These are phyloP conservation scores for Phylloscopus whistleri DNA, from an alignment of 2,113 vertebrate species.

Conservation along the genomic window DNA sequence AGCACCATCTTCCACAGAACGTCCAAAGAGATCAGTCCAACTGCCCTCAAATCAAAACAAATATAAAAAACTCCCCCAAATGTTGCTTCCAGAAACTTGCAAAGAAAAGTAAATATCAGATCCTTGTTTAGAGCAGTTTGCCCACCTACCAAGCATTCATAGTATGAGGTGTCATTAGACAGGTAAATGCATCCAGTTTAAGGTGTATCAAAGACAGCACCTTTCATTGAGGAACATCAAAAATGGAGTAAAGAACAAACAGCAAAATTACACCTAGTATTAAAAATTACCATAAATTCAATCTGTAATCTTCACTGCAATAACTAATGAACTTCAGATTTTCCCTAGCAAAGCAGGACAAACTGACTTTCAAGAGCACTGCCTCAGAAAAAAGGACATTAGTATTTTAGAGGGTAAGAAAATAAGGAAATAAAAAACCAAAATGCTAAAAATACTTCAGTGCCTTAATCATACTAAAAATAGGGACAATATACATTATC, in stretches of 20 bases:
- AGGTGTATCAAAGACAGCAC: constrained; percentile 21
- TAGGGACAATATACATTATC: not conserved
- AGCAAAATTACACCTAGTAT: not conserved
- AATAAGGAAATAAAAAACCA: not conserved
- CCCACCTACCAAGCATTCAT: not conserved
- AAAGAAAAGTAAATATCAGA: not conserved
- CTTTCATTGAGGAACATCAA: constrained; percentile 6
- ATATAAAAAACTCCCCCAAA: not conserved
- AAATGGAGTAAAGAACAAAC: not conserved
- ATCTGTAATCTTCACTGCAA: not conserved
- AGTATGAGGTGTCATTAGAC: not conserved
- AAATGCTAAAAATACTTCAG: not conserved
- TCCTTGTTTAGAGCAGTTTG: not conserved
- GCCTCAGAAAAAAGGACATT: not conserved
- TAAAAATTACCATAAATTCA: constrained; percentile 10
- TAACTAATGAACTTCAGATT: not conserved
- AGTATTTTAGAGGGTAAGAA: not conserved
- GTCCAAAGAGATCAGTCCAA: not conserved
- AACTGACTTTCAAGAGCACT: not conserved
- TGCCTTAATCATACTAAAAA: not conserved
- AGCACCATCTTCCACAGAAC: not conserved
- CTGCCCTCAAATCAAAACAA: not conserved
- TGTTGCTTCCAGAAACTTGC: not conserved
- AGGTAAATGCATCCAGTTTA: not conserved
- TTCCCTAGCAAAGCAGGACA: not conserved